Percentiles rank a stretch among this genome's conserved stretches.
Conservation (phyloP, 2,797 vertebrate species). For the Botia kubotai region DNA sequence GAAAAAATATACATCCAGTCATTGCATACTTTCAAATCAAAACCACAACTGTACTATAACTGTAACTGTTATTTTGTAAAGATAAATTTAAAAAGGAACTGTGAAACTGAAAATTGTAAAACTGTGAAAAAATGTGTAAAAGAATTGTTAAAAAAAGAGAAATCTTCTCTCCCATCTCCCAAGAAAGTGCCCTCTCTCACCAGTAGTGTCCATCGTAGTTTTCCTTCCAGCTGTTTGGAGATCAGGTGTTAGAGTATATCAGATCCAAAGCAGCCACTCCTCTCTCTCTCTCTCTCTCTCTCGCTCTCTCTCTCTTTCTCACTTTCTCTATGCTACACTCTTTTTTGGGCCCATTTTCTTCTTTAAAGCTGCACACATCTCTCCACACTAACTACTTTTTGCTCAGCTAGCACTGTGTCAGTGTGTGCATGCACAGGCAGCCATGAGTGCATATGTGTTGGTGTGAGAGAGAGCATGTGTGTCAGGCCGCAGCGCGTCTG, state of each 20-base stretch:
- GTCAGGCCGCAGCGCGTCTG: constrained; percentile 69
- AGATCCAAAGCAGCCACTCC: constrained; percentile 79
- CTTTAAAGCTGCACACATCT: constrained; percentile 68
- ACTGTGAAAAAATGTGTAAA: background rate
- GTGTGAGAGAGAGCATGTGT: constrained; percentile 55
- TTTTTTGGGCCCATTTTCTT: constrained; percentile 67
- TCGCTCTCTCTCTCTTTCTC: constrained; percentile 14
- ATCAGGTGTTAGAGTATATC: constrained; percentile 92
- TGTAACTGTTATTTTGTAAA: background rate
- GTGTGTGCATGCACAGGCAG: constrained; percentile 66
- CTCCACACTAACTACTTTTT: constrained; percentile 66
- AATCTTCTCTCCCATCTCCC: constrained; percentile 9
- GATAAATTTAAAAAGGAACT: constrained; percentile 9
- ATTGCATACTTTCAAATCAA: background rate
- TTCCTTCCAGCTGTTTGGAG: constrained; percentile 77
- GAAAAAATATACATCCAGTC: background rate
- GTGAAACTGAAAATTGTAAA: constrained; percentile 28
- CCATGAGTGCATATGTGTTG: constrained; percentile 61
- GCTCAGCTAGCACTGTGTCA: constrained; percentile 71
- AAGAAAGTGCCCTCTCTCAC: constrained; percentile 69
- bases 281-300: constrained; percentile 20
- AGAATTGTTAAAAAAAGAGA: constrained; percentile 3
- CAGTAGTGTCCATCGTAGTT: constrained; percentile 72
- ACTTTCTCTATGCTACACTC: constrained; percentile 60
- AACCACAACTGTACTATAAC: background rate